Percentiles rank a stretch among this genome's conserved stretches.
These are phyloP conservation scores for Drosophila rellima DNA, from an alignment of 2,888 invertebrate species.

Conservation along the genomic window DNA sequence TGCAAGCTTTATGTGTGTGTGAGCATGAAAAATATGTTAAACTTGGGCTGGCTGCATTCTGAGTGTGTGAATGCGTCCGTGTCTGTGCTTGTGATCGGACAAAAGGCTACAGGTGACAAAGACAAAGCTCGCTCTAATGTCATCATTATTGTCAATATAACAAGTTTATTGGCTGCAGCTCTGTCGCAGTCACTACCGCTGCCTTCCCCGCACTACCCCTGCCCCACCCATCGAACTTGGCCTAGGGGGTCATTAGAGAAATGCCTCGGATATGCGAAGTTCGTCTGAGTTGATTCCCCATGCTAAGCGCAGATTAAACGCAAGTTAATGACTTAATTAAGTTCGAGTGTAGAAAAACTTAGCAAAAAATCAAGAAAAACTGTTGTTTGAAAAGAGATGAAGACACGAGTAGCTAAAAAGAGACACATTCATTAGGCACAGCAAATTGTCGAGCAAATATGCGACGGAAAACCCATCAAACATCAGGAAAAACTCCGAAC, in stretches of 20 bases:
- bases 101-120: constrained; percentile 65
- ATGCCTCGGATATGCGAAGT: constrained; percentile 60
- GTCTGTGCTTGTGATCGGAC: constrained; percentile 39
- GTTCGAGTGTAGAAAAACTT: constrained; percentile 52
- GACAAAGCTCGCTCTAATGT: constrained; percentile 67
- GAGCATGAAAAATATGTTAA: constrained; percentile 55
- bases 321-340: constrained; percentile 78
- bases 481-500: constrained; percentile 21
- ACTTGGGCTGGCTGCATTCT: constrained; percentile 48
- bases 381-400: constrained; percentile 34
- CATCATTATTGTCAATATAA: constrained; percentile 78
- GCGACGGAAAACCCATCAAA: constrained; percentile 21
- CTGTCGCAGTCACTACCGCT: not conserved
- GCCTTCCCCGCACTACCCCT: not conserved
- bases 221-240: not conserved
- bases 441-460: constrained; percentile 65
- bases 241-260: constrained; percentile 64
- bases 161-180: constrained; percentile 70
- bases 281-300: constrained; percentile 46
- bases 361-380: constrained; percentile 33
- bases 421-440: constrained; percentile 56
- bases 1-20: constrained; percentile 6
- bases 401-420: constrained; percentile 43
- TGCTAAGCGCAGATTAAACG: constrained; percentile 72
- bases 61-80: constrained; percentile 1